Evolutionary conservation across 2,888 invertebrate species (phyloP).

Genomic region (Spodoptera littoralis): DNA sequence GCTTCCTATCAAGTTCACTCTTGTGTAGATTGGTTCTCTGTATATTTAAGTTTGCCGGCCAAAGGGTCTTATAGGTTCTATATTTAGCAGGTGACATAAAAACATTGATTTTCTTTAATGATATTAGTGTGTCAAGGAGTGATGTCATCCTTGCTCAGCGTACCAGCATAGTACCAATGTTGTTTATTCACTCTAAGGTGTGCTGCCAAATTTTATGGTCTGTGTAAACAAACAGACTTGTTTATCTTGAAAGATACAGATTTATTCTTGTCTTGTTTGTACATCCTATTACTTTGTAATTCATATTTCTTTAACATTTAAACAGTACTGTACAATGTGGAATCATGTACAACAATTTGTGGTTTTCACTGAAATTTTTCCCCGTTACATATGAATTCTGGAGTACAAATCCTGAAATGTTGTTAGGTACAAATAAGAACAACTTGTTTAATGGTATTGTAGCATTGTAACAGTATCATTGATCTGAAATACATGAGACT

Average conservation of each 20-base stretch:
- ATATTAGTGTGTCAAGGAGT: constrained; percentile 26
- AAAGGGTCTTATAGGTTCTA: constrained; percentile 1
- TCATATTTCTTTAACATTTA: too few species aligned
- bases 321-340: too few species aligned
- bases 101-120: constrained; percentile 22
- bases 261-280: too few species aligned
- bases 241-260: constrained; percentile 14
- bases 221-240: constrained; percentile 27
- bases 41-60: neutral
- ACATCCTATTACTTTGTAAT: too few species aligned
- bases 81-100: constrained; percentile 11
- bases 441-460: too few species aligned
- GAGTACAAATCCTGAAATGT: too few species aligned
- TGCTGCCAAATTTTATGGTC: constrained; percentile 36
- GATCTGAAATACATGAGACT: too few species aligned
- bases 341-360: too few species aligned
- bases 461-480: too few species aligned
- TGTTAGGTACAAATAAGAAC: too few species aligned
- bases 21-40: neutral
- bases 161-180: constrained; percentile 5
- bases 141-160: constrained; percentile 32
- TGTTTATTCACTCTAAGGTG: constrained; percentile 21
- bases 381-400: too few species aligned
- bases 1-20: constrained; percentile 1
- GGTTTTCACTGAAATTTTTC: too few species aligned